A percentile compares a stretch with the other conserved stretches of the same genome.
phyloP scores from a whole-genome alignment of 2,797 vertebrate genomes.

The Gobio occitaniae region DNA sequence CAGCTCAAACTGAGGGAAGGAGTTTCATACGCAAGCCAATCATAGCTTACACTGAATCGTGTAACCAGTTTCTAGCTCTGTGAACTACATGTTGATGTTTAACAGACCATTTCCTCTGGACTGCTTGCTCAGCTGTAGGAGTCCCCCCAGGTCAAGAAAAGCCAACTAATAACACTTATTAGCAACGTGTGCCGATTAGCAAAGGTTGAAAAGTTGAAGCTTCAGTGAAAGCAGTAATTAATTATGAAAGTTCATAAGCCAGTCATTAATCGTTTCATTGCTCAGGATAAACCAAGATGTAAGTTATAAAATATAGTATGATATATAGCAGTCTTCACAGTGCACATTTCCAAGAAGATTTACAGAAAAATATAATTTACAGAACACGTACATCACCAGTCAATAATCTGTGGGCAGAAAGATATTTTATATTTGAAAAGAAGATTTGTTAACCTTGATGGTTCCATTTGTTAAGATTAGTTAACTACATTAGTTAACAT shows the following conservation, averaged over 20 bases:
- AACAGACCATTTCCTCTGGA: slow-evolving; percentile 27
- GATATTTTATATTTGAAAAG: background rate
- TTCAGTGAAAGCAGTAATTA: slow-evolving; percentile 14
- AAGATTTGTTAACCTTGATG: background rate
- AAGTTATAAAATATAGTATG: background rate
- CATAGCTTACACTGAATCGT: slow-evolving; percentile 10
- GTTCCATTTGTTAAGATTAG: background rate
- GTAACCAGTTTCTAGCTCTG: slow-evolving; percentile 10
- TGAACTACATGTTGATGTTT: slow-evolving; percentile 19
- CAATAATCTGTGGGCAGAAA: background rate
- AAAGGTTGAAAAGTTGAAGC: slow-evolving; percentile 8
- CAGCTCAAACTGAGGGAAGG: background rate
- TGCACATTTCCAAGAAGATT: background rate
- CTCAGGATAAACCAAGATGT: background rate
- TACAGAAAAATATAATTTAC: background rate
- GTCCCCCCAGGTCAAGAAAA: background rate
- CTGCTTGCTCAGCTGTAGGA: slow-evolving; percentile 25
- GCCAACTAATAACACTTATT: slow-evolving; percentile 24
- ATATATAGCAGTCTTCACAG: background rate
- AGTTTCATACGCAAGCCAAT: slow-evolving; percentile 5
- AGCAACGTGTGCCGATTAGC: slow-evolving; percentile 16
- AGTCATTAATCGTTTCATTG: slow-evolving; percentile 6
- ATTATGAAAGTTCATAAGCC: background rate
- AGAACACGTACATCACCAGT: background rate
- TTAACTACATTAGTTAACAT: background rate